Evolutionary conservation across 2,797 vertebrate species (phyloP), one percentile per base, ranked within the genome.

Genomic region (Dipus sagitta): DNA sequence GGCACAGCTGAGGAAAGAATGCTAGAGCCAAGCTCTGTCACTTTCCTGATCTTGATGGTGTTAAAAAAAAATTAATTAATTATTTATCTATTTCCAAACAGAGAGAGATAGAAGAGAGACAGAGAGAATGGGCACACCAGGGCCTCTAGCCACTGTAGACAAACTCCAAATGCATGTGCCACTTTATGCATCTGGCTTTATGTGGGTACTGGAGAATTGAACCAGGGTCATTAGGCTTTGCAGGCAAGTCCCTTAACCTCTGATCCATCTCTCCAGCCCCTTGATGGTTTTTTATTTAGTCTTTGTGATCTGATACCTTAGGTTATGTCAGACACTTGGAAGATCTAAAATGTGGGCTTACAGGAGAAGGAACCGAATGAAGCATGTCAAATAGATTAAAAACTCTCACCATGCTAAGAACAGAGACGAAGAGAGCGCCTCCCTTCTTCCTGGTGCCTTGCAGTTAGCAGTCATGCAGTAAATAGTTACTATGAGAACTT

Each of bases 401-500:
- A 30, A 3, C 13, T n/a, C 47, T 38, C 68, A 60, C 30, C 11
- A 15, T 77, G 64, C 67, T 14, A 70, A 14, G 18, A 75, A 34
- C 11, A 67, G 79, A 80, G 38, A 26, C 0, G 2, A 24, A 82
- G 30, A 52, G 58, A 52, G 58, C 9, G 8, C 54, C 42, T 86
- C 1, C 9, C 30, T 38, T 54, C 13, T 47, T 78, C 8, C 75
- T 7, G 13, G 76, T 2, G 30, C n/a, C 60, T 75, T 58, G 89
- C 4, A 3, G 30, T 62, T 42, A 68, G 71, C 47, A 76, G 60
- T 72, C 9, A n/a, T 7, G 11, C 64, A 34, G 76, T 92, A 81
- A 86, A 62, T 68, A 67, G 85, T 88, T 76, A 71, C 74, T 58
- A 38, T 47, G 54, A 84, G 87, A 79, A 78, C 71, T 71, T 90